Evolutionary conservation across 2,797 vertebrate genomes (phyloP).

Genomic region (Leptodactylus fallax): DNA sequence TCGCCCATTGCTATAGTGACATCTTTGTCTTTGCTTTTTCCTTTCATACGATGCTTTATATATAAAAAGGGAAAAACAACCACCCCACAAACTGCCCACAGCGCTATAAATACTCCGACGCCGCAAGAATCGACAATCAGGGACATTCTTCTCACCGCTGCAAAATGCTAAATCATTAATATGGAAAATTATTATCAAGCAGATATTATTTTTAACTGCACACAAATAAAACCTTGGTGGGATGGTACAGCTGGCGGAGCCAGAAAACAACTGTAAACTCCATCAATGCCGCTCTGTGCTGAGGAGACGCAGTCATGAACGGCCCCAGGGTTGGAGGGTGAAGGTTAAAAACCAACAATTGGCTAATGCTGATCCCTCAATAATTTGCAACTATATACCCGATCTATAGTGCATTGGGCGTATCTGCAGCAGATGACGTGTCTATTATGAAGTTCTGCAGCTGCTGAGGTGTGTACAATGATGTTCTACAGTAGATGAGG

Average conservation of each 20-base stretch:
- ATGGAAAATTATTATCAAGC: slow-evolving; percentile 72
- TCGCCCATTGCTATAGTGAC: slow-evolving; percentile 59
- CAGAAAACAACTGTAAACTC: background rate
- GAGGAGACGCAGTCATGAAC: no score
- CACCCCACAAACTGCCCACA: slow-evolving; percentile 72
- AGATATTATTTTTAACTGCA: slow-evolving; percentile 15
- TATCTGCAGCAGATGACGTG: background rate
- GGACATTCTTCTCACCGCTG: slow-evolving; percentile 69
- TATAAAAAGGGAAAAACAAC: background rate
- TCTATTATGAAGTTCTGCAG: background rate
- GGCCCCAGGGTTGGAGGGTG: no score
- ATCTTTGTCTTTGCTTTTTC: slow-evolving; percentile 74
- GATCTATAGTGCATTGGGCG: no score
- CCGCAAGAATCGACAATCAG: slow-evolving; percentile 75
- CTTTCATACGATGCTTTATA: slow-evolving; percentile 66
- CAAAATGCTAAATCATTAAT: slow-evolving; percentile 76
- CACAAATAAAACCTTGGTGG: slow-evolving; percentile 2
- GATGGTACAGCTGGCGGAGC: slow-evolving; percentile 7
- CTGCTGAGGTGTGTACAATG: no score
- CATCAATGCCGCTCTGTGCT: no score
- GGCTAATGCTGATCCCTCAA: background rate
- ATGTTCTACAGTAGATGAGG: background rate
- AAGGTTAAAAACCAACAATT: no score
- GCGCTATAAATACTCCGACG: slow-evolving; percentile 86
- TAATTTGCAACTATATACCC: background rate